Percentiles rank a stretch among this genome's conserved stretches.
phyloP scores from a whole-genome alignment of 1,140 invertebrate genomes.

The Caenorhabditis remanei region DNA sequence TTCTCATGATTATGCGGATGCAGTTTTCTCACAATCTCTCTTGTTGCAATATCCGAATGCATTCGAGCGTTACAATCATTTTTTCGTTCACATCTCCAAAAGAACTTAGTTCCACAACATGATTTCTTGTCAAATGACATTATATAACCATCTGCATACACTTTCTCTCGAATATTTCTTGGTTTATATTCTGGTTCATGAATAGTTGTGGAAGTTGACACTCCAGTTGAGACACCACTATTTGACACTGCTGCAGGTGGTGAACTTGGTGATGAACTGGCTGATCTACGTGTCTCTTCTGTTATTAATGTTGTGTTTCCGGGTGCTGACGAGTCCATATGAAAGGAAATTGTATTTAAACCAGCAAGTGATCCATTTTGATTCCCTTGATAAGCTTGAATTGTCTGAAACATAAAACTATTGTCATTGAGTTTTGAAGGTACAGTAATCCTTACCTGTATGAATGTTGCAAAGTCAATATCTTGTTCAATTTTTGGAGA shows the following conservation, averaged over 20 bases:
- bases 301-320: background rate
- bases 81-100: constrained; percentile 48
- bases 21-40: constrained; percentile 15
- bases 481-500: background rate
- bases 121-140: constrained; percentile 47
- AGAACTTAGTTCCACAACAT: constrained; percentile 36
- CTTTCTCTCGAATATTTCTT: constrained; percentile 47
- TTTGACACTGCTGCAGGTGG: background rate
- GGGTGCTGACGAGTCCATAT: background rate
- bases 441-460: constrained; percentile 20
- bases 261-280: constrained; percentile 8
- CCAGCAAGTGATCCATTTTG: background rate
- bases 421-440: background rate
- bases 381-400: constrained; percentile 18
- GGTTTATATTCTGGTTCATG: constrained; percentile 43
- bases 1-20: constrained; percentile 32
- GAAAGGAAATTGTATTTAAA: background rate
- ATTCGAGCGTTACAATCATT: constrained; percentile 44
- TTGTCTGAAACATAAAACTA: constrained; percentile 1
- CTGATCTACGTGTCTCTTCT: background rate
- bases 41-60: constrained; percentile 43
- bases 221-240: background rate
- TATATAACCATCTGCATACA: constrained; percentile 33
- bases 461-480: background rate
- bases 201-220: background rate